Base-by-base conservation (phyloP, 2,113 vertebrate species). In the Neotragus moschatus region DNA sequence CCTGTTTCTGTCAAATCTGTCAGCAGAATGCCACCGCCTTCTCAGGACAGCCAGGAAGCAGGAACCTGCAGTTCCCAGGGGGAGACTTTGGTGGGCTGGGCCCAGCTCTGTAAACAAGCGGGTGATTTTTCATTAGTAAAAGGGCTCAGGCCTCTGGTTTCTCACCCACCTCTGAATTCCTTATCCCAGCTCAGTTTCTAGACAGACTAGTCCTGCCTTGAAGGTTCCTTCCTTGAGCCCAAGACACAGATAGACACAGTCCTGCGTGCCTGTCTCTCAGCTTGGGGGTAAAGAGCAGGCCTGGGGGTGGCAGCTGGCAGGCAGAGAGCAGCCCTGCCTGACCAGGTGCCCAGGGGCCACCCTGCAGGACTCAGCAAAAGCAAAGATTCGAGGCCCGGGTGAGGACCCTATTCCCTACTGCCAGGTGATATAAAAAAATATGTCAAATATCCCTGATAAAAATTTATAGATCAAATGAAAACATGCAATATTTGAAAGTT, bases 91-190 rank as follows among this genome's bases (percentile, higher is more conserved):
- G 28, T 70, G 66, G 16, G 7, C 47, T 53, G 51, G 61, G 30
- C 21, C 61, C 43, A 47, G 89, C 30, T 94, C 47, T 89, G 73
- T 79, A 21, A 81, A 58, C 56, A 94, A 45, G 87, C 53, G n/a
- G 87, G 45, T 58, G 80, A 21, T 16, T 90, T 89, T 93, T 82
- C 26, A 89, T 73, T 91, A 91, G 88, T 79, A 84, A 91, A 87
- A 63, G 75, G 60, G n/a, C 84, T 82, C 25, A 9, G 30, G 58
- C 51, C 49, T 92, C 77, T 94, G 53, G 43, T 51, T 97, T 96
- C 58, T 80, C 16, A 63, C 5, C 16, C 36, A 51, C 1, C 6
- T 86, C 23, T 63, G n/a, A 49, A 36, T n/a, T 79, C 45, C 28
- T 63, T n/a, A 82, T 51, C 16, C 39, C 39, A 81, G 81, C 39